These are phyloP conservation scores for Protaetia brevitarsis DNA, from an alignment of 1,140 invertebrate species.

Conservation along the genomic window DNA sequence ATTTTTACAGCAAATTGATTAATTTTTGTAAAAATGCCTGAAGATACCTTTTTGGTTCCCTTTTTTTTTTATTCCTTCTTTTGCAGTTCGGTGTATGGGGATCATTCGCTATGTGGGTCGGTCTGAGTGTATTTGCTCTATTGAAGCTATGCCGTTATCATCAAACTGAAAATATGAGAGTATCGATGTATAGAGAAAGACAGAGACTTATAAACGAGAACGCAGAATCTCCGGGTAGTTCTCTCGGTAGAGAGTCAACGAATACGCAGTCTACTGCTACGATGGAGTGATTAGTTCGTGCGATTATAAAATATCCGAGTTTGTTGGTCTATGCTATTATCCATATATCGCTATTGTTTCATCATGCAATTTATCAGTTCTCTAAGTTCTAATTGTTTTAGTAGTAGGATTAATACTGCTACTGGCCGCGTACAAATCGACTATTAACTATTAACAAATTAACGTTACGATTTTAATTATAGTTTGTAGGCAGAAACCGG, in stretches of 20 bases:
- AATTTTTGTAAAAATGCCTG: too few species aligned
- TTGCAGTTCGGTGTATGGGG: conserved; percentile 86
- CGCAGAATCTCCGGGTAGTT: conserved; percentile 51
- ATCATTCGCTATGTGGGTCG: conserved; percentile 83
- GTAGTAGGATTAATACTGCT: too few species aligned
- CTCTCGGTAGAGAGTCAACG: conserved; percentile 48
- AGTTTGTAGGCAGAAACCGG: too few species aligned
- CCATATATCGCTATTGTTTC: conserved; percentile 42
- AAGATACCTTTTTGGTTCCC: too few species aligned
- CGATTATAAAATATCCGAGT: conserved; percentile 42
- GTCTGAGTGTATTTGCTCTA: conserved; percentile 79
- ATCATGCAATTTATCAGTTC: conserved; percentile 38
- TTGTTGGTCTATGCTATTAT: conserved; percentile 43
- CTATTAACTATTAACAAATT: too few species aligned
- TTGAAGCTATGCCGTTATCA: conserved; percentile 87
- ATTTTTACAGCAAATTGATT: too few species aligned
- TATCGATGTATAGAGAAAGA: conserved; percentile 86
- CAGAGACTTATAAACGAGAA: conserved; percentile 73
- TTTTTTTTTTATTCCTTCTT: too few species aligned
- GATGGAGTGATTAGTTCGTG: conserved; percentile 42
- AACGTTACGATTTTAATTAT: too few species aligned
- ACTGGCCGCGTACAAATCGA: too few species aligned
- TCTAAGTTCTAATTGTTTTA: conserved; percentile 24
- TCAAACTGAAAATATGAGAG: conserved; percentile 85
- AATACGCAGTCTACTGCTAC: conserved; percentile 35